Evolutionary conservation across 2,888 invertebrate species (phyloP), one percentile per base, ranked within the genome.

Genomic region (Toxonevra muliebris): DNA sequence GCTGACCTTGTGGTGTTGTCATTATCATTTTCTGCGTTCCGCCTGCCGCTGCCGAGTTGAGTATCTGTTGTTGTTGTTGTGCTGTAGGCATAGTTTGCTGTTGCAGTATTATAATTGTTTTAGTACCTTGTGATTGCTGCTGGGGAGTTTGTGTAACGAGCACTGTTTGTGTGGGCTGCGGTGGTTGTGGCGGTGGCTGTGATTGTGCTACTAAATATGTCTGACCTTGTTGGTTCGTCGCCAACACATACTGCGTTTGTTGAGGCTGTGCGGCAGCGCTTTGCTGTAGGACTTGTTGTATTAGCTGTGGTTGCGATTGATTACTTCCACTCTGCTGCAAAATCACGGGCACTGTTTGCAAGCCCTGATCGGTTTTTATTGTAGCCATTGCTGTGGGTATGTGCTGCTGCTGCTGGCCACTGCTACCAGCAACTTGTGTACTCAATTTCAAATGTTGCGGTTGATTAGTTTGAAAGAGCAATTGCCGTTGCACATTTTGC

Each of bases 61-160:
- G 74, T 66, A 86, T 85, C 8, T 84, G 77, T 8, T 83, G 77
- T n/a, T 76, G 73, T 30, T 72, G 61, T 7, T 65, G 68, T 3
- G 67, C 62, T 17, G 61, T 59, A 1, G 82, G 76, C 19, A 76
- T 70, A 1, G 79, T 74, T 19, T 90, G 90, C 75, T 91, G 91
- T 52, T 91, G 83, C 61, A 92, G 89, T 58, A 92, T 92, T 58
- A 91, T 91, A 42, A 91, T 91, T 0, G 91, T 92, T 76, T 91
- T 91, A 1, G 90, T 87, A 2, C 88, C 88, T 0, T 89, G 87
- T 0, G 89, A 89, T 71, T 90, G 91, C 69, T 91, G 91, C 75
- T 91, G 91, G 0, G 89, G 86, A 1, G 90, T 88, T 76, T 91
- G 91, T 0, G 91, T 89, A 0, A 91, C 88, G 1, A 91, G 82